Base-by-base conservation (phyloP, 2,797 vertebrate species). In the Hypotaenidia philippensis region DNA sequence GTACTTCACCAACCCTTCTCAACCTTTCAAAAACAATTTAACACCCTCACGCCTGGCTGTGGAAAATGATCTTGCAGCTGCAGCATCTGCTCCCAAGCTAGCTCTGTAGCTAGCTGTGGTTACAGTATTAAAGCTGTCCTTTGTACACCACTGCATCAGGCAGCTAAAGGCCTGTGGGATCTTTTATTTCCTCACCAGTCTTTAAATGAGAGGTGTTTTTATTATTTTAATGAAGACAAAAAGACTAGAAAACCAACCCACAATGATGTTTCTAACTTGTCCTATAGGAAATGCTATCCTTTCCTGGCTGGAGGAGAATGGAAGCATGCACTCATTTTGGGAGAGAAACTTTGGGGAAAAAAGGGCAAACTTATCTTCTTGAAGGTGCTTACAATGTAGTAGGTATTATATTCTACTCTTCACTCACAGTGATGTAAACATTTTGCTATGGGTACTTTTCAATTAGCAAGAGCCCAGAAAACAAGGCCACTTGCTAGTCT, bases 31-130 rank as follows among this genome's bases (percentile, higher is more conserved):
- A 45, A 89, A 41, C 27, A 82, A 83, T 82, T 93, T 84, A 83
- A 71, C 76, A 91, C 32, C 68, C 78, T 92, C 63, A 44, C 16
- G 23, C 68, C 87, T 84, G 88, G 82, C 82, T 91, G 79, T 31
- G 49, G 78, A 61, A 79, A 93, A 90, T 78, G 52, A 75, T 87
- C 78, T 89, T 81, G 72, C 69, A 84, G 83, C 59, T 89, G 94
- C 52, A 84, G 75, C 76, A 60, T 88, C 81, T 94, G 81, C 81
- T 94, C 56, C 76, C n/a, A 27, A 34, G n/a, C 44, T 76, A 13
- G 2, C 61, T 50, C 27, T 23, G 61, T 10, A 70, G 41, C n/a
- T 61, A 57, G 59, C 55, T 61, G 50, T 56, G 52, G 45, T 44
- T 57, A 49, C 9, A 52, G 13, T 13, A 20, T 27, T 61, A 60